A percentile compares a stretch with the other conserved stretches of the same genome.
Conservation (phyloP, 1,140 invertebrate species). For the Himalopsyche phryganea region DNA sequence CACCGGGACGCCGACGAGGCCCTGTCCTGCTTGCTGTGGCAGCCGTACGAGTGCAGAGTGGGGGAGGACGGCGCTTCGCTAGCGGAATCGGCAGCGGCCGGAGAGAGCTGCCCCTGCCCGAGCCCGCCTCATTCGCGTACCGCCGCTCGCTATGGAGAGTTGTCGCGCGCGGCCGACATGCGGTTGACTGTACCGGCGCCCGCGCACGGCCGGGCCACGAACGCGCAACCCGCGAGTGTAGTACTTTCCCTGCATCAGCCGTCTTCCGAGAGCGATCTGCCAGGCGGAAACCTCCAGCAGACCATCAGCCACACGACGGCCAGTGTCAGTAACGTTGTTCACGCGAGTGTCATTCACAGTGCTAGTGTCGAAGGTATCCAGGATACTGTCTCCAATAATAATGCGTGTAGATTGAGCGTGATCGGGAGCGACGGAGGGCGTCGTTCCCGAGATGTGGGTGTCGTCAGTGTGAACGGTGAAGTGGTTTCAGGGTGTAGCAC, state of each 20-base stretch:
- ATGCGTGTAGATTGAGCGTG: too few relatives aligned
- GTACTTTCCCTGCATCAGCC: slow-evolving; percentile 37
- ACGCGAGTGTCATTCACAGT: slow-evolving; percentile 9
- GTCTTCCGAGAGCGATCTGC: slow-evolving; percentile 44
- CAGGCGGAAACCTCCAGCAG: slow-evolving; percentile 37
- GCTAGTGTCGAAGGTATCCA: not conserved
- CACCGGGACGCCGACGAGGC: slow-evolving; percentile 51
- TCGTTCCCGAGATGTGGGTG: not conserved
- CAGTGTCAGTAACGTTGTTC: slow-evolving; percentile 1
- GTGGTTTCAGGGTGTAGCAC: slow-evolving; percentile 8
- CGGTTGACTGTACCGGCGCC: slow-evolving; percentile 51
- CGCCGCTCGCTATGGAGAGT: slow-evolving; percentile 33
- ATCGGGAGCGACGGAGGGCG: too few relatives aligned
- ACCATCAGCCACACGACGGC: slow-evolving; percentile 6
- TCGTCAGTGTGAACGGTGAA: slow-evolving; percentile 30
- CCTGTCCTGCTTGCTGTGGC: slow-evolving; percentile 50
- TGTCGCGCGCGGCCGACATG: slow-evolving; percentile 39
- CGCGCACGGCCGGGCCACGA: slow-evolving; percentile 38
- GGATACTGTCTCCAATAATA: too few relatives aligned
- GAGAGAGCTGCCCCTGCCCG: slow-evolving; percentile 48
- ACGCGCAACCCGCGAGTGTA: slow-evolving; percentile 34
- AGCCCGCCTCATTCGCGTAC: slow-evolving; percentile 45
- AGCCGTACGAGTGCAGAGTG: slow-evolving; percentile 51
- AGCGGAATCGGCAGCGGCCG: slow-evolving; percentile 29
- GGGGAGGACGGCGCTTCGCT: slow-evolving; percentile 27